These are phyloP conservation scores for Alligator mississippiensis DNA, from an alignment of 2,113 vertebrate species.

Conservation along the genomic window DNA sequence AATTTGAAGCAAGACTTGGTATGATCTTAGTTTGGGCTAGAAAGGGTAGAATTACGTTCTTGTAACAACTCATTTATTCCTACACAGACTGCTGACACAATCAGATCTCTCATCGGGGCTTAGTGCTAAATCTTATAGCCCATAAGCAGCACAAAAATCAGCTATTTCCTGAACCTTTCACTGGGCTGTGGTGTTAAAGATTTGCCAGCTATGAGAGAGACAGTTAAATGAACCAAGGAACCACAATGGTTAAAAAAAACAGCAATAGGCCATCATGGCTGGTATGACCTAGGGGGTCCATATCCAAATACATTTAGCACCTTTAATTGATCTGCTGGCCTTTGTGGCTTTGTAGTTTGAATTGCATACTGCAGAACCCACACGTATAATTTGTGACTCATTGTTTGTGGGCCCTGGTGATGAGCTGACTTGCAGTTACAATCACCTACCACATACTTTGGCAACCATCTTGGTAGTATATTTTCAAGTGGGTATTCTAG, in stretches of 20 bases:
- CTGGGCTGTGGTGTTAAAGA: constrained; percentile 22
- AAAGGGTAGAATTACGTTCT: constrained; percentile 50
- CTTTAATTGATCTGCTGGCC: background rate
- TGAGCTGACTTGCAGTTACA: background rate
- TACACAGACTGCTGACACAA: constrained; percentile 49
- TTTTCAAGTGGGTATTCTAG: rapidly evolving
- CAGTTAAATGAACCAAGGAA: constrained; percentile 32
- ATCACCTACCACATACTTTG: rapidly evolving
- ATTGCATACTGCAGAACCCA: background rate
- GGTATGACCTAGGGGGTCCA: constrained; percentile 17
- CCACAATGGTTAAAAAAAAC: constrained; percentile 55
- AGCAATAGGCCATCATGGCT: constrained; percentile 11
- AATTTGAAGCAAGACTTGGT: constrained; percentile 43
- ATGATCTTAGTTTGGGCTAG: constrained; percentile 35
- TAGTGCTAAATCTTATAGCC: constrained; percentile 41
- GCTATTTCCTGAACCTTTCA: constrained; percentile 27
- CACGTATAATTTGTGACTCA: background rate
- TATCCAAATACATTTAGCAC: constrained; percentile 35
- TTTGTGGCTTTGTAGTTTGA: background rate
- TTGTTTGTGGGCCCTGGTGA: background rate
- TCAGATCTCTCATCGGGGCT: constrained; percentile 45
- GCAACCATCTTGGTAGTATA: background rate
- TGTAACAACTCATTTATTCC: constrained; percentile 49
- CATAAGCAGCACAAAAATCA: constrained; percentile 53
- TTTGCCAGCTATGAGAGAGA: constrained; percentile 53